Conservation (phyloP, 2,113 vertebrate genomes). For the Dasyurus viverrinus region DNA sequence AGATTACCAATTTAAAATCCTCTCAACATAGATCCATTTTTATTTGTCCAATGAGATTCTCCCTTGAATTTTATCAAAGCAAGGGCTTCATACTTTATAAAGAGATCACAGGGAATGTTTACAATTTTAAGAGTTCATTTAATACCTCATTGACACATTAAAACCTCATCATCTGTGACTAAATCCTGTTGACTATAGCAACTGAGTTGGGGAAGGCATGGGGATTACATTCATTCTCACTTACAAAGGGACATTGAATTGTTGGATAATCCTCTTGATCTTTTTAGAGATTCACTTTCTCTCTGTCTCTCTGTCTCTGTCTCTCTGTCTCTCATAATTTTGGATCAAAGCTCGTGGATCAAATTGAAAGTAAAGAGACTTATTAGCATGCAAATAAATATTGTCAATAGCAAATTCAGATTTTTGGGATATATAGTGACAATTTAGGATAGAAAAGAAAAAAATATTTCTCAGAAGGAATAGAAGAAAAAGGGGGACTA, state of each 20-base stretch:
- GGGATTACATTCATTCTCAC: background rate
- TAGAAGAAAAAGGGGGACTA: background rate
- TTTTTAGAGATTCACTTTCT: background rate
- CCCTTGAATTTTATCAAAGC: background rate
- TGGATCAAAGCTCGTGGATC: background rate
- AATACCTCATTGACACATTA: background rate
- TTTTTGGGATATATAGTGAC: background rate
- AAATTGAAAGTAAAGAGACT: background rate
- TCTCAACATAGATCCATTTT: background rate
- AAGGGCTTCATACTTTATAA: background rate
- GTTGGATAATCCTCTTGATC: background rate
- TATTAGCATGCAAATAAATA: background rate
- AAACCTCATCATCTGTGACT: background rate
- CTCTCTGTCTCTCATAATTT: background rate
- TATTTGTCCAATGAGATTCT: background rate
- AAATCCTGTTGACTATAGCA: background rate
- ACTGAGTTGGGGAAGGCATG: background rate
- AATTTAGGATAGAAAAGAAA: background rate
- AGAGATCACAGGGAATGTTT: background rate
- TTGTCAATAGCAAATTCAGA: background rate
- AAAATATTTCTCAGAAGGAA: background rate
- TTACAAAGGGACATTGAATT: background rate
- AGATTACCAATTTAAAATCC: background rate
- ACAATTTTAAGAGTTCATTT: background rate
- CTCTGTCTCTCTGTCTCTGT: no score